Base-by-base conservation (phyloP, 2,888 invertebrate genomes). In the Andricus curvator region DNA sequence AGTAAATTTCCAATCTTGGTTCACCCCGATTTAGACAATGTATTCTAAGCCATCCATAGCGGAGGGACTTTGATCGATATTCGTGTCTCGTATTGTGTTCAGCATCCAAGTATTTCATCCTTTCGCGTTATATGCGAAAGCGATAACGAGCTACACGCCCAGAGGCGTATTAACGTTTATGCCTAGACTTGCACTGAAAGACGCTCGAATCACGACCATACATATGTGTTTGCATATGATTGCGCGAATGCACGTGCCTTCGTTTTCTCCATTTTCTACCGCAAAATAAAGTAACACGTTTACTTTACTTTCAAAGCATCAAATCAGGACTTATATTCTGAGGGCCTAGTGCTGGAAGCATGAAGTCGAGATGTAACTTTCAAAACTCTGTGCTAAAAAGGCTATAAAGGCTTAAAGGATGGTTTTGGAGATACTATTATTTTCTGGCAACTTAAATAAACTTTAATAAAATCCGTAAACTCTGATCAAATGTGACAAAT, bases 161-260 rank as follows among this genome's bases (percentile, higher is more conserved):
- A 33, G 66, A 66, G 66, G 66, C 66, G 66, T 66, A 66, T 66
- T 66, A 66, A 66, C 66, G 66, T 66, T 66, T 66, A 66, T 22
- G 41, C 37, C 41, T 66, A 66, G 20, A 41, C 66, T 66, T 65
- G 33, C 33, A 29, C 29, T 29, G 29, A 66, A 37, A 66, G 1
- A 66, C 22, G 60, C 68, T 68, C 74, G 33, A 74, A 74, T 74
- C 48, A 56, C 74, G 74, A 56, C 33, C 74, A 74, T 74, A 74
- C 56, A 74, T 74, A 56, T 33, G 51, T 20, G n/a, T 74, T 74
- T 74, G 33, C 56, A 51, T 74, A 51, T 51, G 51, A 74, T 74
- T 74, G 74, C 33, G 33, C 33, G 33, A 74, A 51, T 74, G 74
- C 33, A 51, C 33, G 48, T 70, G n/a, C 48, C 51, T 51, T 29